Percentiles rank a stretch among this genome's conserved stretches.
Evolutionary conservation across 2,797 vertebrate species (phyloP).

Genomic region (Ibycter americanus): DNA sequence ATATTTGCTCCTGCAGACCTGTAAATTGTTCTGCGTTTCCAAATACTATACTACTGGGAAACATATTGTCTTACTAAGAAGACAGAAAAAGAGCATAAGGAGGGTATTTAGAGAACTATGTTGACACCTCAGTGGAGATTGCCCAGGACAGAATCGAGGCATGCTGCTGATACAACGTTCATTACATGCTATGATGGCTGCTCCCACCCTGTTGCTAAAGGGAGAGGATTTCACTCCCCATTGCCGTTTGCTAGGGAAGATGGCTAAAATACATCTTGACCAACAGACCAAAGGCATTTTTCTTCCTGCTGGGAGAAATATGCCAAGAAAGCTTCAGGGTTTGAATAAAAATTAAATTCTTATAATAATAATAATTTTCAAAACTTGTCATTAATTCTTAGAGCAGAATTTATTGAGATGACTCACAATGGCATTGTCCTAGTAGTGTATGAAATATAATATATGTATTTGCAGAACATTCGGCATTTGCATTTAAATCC

Average conservation of each 20-base stretch:
- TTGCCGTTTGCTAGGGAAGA: neutral
- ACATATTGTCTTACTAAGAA: neutral
- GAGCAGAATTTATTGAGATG: neutral
- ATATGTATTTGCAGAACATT: neutral
- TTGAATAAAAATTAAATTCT: neutral
- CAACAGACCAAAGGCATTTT: neutral
- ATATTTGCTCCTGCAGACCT: neutral
- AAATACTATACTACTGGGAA: neutral
- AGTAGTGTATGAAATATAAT: neutral
- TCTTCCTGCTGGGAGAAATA: neutral
- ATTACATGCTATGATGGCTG: fast-evolving
- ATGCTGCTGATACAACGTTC: neutral
- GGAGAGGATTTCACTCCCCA: neutral
- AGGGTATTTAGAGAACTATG: neutral
- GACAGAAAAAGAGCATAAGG: neutral
- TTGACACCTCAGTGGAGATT: neutral
- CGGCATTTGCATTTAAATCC: neutral
- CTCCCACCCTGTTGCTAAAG: neutral
- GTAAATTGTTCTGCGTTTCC: neutral
- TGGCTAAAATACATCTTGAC: neutral
- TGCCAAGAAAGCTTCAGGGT: neutral
- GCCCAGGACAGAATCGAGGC: neutral
- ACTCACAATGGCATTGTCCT: neutral
- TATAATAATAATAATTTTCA: neutral
- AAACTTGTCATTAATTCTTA: neutral